Conservation (phyloP, 1,140 invertebrate species). For the Bombus soroeensis region DNA sequence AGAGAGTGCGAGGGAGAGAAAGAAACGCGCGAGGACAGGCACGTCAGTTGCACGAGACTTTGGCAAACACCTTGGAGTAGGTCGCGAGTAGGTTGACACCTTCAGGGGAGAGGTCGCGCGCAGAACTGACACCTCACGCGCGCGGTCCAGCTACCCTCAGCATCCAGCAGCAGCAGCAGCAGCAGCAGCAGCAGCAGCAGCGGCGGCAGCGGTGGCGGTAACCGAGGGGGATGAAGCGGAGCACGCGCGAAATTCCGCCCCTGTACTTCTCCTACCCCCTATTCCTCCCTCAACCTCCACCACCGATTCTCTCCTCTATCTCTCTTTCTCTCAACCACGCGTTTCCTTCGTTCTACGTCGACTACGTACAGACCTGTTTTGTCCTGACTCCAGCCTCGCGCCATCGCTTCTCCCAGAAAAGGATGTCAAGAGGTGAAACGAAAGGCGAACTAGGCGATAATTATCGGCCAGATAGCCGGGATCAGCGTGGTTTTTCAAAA, state of each 20-base stretch:
- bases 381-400: slow-evolving; percentile 49
- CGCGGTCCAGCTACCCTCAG: slow-evolving; percentile 75
- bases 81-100: slow-evolving; percentile 65
- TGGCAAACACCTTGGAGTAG: slow-evolving; percentile 56
- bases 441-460: slow-evolving; percentile 52
- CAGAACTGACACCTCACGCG: slow-evolving; percentile 75
- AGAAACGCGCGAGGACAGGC: slow-evolving; percentile 27
- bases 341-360: slow-evolving; percentile 35
- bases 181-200: slow-evolving; percentile 35
- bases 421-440: slow-evolving; percentile 60
- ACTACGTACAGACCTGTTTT: slow-evolving; percentile 52
- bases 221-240: slow-evolving; percentile 70
- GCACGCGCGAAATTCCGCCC: slow-evolving; percentile 76
- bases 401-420: slow-evolving; percentile 50
- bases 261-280: slow-evolving; percentile 32
- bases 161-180: slow-evolving; percentile 67
- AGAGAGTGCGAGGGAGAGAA: not conserved
- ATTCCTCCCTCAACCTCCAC: slow-evolving; percentile 17
- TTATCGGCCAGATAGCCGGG: slow-evolving; percentile 38
- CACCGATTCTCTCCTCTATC: not conserved
- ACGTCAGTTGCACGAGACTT: slow-evolving; percentile 59
- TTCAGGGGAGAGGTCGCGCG: slow-evolving; percentile 75
- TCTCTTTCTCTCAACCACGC: slow-evolving; percentile 22
- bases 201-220: slow-evolving; percentile 53
- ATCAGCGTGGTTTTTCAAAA: not conserved